These are phyloP conservation scores for Thunnus thynnus DNA, from an alignment of 2,113 vertebrate genomes.

Conservation along the genomic window DNA sequence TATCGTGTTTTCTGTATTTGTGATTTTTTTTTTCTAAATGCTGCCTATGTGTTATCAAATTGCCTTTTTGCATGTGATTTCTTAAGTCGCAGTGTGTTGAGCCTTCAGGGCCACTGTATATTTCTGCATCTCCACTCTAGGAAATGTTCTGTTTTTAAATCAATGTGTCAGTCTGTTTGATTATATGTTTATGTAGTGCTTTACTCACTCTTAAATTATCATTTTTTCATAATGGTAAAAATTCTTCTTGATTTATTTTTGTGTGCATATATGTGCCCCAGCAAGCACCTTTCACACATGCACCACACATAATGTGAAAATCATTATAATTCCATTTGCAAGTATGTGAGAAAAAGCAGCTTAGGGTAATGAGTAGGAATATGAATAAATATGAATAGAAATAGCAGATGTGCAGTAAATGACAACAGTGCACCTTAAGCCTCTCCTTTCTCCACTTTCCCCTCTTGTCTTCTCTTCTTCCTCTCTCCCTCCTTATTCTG, in stretches of 20 bases:
- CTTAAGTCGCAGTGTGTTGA: too few species aligned
- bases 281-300: neutral
- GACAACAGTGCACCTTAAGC: neutral
- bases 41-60: too few species aligned
- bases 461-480: neutral
- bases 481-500: neutral
- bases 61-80: too few species aligned
- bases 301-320: slow-evolving; percentile 9
- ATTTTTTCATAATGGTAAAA: neutral
- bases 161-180: neutral
- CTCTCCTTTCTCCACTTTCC: neutral
- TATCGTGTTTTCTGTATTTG: too few species aligned
- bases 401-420: slow-evolving; percentile 19
- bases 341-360: slow-evolving; percentile 27
- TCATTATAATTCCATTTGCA: slow-evolving; percentile 10
- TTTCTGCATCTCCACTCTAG: too few species aligned
- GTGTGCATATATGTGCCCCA: neutral
- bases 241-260: neutral
- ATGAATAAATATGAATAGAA: slow-evolving; percentile 13
- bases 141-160: neutral
- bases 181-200: too few species aligned
- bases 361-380: slow-evolving; percentile 36
- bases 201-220: neutral
- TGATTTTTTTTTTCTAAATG: too few species aligned
- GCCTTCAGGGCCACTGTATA: too few species aligned